Evolutionary conservation across 2,888 invertebrate species (phyloP), one percentile per base, ranked within the genome.

Genomic region (Byasa hedistus): DNA sequence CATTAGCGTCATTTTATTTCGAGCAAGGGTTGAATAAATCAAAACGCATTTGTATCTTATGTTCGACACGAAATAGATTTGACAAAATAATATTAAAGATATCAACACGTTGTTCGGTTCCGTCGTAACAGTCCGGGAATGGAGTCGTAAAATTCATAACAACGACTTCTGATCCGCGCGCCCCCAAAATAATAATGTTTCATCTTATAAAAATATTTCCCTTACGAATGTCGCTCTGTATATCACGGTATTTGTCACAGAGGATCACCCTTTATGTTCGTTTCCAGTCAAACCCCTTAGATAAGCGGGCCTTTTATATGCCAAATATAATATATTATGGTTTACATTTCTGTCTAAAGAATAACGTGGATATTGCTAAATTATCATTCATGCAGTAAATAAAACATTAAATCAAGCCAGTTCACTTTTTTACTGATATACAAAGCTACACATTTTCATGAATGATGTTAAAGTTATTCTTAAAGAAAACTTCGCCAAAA

Each of bases 191-290:
- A 91, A 91, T 91, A 91, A 91, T 90, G 91, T 91, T 91, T 91
- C 91, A 91, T 91, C 89, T 91, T 91, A 91, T 90, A 89, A 91
- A 91, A 91, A 91, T 91, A 91, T 91, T 91, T 91, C 84, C 86
- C 86, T 88, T 89, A 89, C 91, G 88, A 87, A 89, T 89, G 89
- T 89, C 91, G 84, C 86, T 85, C 90, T 85, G 90, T 90, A 91
- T 91, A 91, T 91, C 91, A 91, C 89, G 83, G 87, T 91, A 91
- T 91, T 91, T 91, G 91, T 91, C 91, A 91, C 91, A 90, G 89
- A 90, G 90, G 91, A 91, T 91, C 91, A 91, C 91, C 91, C 91
- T 91, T 91, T 91, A 91, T 91, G 91, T 90, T 91, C 90, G 89
- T 89, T 91, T 89, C 89, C 90, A 91, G 91, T 89, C 91, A 91